Conservation (phyloP, 2,888 invertebrate species). For the Sesia bembeciformis region DNA sequence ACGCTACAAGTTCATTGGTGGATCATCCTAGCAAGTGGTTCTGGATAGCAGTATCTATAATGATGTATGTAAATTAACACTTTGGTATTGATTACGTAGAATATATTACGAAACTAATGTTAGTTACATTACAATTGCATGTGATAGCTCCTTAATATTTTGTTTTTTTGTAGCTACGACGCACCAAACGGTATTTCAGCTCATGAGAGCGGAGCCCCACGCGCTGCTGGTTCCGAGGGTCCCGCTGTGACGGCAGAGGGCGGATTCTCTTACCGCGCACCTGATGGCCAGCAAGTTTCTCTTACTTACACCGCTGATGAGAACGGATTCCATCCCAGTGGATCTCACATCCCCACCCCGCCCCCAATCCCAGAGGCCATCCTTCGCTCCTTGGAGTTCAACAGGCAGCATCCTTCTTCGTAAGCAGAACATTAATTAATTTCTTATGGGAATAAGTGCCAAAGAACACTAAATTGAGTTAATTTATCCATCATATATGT, state of each 20-base stretch:
- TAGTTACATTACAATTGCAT: too few relatives aligned
- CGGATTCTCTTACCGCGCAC: constrained; percentile 79
- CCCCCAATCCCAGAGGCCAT: constrained; percentile 76
- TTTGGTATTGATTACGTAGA: too few relatives aligned
- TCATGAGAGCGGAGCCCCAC: constrained; percentile 74
- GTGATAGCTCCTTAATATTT: not conserved
- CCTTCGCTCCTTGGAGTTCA: constrained; percentile 62
- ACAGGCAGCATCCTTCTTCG: constrained; percentile 26
- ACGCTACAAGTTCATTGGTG: too few relatives aligned
- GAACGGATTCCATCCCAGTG: constrained; percentile 79
- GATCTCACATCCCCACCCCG: constrained; percentile 74
- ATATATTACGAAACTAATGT: too few relatives aligned
- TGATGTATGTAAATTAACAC: too few relatives aligned
- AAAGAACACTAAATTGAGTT: too few relatives aligned
- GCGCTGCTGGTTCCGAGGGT: constrained; percentile 69
- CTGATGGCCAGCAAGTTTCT: constrained; percentile 78
- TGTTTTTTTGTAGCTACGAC: constrained; percentile 66
- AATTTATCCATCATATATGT: too few relatives aligned
- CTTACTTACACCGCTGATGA: constrained; percentile 81
- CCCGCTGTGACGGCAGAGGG: constrained; percentile 77
- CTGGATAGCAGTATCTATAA: too few relatives aligned
- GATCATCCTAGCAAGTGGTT: too few relatives aligned
- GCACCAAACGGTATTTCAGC: constrained; percentile 78
- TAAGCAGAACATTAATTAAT: not conserved
- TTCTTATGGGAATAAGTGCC: not conserved